A percentile compares a stretch with the other conserved stretches of the same genome.
Conservation (phyloP, 2,797 vertebrate genomes). For the Enteromius anoplus region DNA sequence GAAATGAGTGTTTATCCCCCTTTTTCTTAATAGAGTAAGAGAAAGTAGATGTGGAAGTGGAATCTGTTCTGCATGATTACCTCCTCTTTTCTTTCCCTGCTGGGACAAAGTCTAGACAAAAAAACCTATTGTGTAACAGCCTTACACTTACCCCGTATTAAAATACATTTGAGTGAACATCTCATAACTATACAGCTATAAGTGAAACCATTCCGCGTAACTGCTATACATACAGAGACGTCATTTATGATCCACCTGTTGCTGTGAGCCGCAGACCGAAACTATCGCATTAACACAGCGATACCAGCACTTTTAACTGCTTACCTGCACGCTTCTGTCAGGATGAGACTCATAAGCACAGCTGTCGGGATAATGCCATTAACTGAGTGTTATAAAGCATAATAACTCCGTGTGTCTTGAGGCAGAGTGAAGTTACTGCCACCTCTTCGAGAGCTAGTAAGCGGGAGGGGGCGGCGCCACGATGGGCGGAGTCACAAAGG, state of each 20-base stretch:
- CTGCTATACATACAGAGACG: not conserved
- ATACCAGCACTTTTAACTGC: slow-evolving; percentile 63
- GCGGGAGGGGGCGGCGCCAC: not conserved
- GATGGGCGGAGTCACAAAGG: not conserved
- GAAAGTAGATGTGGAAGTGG: not conserved
- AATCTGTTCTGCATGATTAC: slow-evolving; percentile 29
- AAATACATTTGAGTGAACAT: not conserved
- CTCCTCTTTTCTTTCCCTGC: not conserved
- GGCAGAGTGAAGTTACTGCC: not conserved
- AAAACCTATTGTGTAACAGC: not conserved
- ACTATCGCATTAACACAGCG: slow-evolving; percentile 59
- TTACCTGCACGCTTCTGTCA: slow-evolving; percentile 63
- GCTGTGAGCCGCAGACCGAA: slow-evolving; percentile 66
- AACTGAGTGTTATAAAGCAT: not conserved
- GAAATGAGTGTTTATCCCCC: not conserved
- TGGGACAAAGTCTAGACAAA: slow-evolving; percentile 34
- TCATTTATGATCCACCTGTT: slow-evolving; percentile 22
- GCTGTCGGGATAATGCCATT: not conserved
- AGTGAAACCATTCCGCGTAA: not conserved
- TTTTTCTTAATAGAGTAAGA: too few species aligned
- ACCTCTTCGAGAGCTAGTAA: not conserved
- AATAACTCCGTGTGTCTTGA: not conserved
- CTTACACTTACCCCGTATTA: not conserved
- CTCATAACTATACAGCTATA: not conserved
- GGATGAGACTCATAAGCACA: not conserved